These are phyloP conservation scores for Onychomys leucogaster DNA, from an alignment of 2,797 vertebrate species.

Conservation along the genomic window DNA sequence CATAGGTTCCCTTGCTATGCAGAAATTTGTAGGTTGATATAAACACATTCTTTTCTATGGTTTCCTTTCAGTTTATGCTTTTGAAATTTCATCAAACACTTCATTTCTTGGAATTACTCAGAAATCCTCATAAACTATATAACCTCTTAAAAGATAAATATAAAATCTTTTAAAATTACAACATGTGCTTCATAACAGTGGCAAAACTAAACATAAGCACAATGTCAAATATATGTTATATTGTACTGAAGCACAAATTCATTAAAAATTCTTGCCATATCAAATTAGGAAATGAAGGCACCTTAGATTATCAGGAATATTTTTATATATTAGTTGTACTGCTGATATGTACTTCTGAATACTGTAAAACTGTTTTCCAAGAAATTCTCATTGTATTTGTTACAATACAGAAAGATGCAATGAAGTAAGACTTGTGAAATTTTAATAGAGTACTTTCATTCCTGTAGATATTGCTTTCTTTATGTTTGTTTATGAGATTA, in stretches of 20 bases:
- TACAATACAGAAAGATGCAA: background rate
- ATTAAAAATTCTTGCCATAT: background rate
- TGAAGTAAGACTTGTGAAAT: background rate
- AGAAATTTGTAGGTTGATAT: background rate
- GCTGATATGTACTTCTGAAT: background rate
- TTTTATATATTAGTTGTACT: background rate
- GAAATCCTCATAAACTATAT: background rate
- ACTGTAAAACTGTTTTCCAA: background rate
- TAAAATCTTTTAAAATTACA: background rate
- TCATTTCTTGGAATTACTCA: background rate
- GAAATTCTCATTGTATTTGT: background rate
- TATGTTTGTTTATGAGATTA: background rate
- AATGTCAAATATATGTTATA: background rate
- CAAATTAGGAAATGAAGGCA: constrained; percentile 28
- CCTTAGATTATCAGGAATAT: background rate
- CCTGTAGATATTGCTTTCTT: background rate
- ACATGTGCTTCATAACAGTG: constrained; percentile 13
- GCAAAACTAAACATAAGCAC: background rate
- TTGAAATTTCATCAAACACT: background rate
- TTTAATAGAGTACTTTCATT: background rate
- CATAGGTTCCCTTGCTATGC: background rate
- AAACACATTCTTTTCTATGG: background rate
- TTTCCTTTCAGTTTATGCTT: background rate
- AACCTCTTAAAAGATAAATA: background rate
- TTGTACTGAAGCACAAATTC: background rate